Base-by-base conservation (phyloP, 2,888 invertebrate species). In the Disparrhopalites patrizii region DNA sequence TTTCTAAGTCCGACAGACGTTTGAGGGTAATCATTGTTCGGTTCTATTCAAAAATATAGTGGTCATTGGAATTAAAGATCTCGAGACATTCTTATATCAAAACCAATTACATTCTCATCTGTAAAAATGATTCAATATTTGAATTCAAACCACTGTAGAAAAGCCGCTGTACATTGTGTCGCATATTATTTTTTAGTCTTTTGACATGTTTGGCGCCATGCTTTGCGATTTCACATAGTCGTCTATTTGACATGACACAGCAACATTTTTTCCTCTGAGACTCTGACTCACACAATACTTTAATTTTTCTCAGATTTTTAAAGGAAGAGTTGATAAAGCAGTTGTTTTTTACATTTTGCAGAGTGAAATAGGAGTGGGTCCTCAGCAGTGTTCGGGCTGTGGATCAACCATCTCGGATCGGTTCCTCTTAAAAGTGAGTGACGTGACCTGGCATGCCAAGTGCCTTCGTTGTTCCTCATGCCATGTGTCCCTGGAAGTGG, bases 391-490 rank as follows among this genome's bases (percentile, higher is more conserved):
- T 57, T 62, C 62, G 13, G 70, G 70, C 4, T 70, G 70, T 50
- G 68, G 70, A 15, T 52, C 51, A 7, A 23, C 47, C 27, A 70
- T 70, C 30, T 23, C 51, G 27, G 70, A 70, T 54, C 52, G 64
- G 43, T 68, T 60, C 25, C 30, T 70, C 10, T 47, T 69, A 10
- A 47, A 67, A 61, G 81, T 81, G 54, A 79, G 78, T 72, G 80
- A 79, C 7, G 77, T 78, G 47, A 78, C 79, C 18, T 82, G 81
- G 80, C 82, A 82, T 76, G 76, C 77, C 67, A 76, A 77, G 65
- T 82, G 82, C 74, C 78, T 82, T 3, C 75, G 80, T 25, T 82
- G 82, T 71, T 80, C 78, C 69, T 78, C 80, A 38, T 82, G 82
- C 72, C 78, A 79, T 68, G 74, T 76, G 10, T 75, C 77, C 3